Evolutionary conservation across 2,888 invertebrate genomes (phyloP), one percentile per base, ranked within the genome.

Genomic region (Dyspetes luteomarginatus): DNA sequence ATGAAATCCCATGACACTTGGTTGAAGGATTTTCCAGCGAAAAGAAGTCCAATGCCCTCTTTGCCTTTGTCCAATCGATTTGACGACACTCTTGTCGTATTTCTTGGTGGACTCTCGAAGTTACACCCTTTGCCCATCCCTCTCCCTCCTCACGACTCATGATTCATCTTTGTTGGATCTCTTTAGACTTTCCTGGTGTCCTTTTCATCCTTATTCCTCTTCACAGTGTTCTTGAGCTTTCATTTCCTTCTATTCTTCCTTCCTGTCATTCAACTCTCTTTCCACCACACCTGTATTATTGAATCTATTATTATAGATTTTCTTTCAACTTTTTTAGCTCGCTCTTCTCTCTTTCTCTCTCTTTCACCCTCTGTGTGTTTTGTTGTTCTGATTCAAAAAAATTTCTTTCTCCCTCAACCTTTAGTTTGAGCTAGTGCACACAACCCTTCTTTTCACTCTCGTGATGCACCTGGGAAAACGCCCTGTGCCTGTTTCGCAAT

Each of bases 401-500:
- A 26, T 45, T n/a, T 55, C 43, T 45, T 26, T 56, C 30, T 73
- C 26, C 26, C 28, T 56, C 9, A 3, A 55, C 73, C 64, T 52
- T 65, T 55, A 64, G 28, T 22, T 56, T 41, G 45, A 60, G 30
- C 30, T 73, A 45, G 7, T 45, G 17, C 41, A 55, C 56, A 65
- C n/a, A n/a, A n/a, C 45, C 50, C 64, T 55, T 56, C 28, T 65
- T 36, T 48, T 62, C 43, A 55, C 45, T 72, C 74, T 52, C 75
- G 72, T 76, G 5, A 48, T 4, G 30, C 52, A n/a, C 24, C 45
- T 22, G 17, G 62, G 65, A 75, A 73, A 76, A 79, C 43, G 58
- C 71, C 24, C 68, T 62, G 80, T 75, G 72, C 80, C 36, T 80
- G 86, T 86, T 86, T 86, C 82, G 85, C 88, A 90, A 89, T 90